Evolutionary conservation across 92 coral and sea anemone genomes (phyloP).

Genomic region (Heliopora coerulea): DNA sequence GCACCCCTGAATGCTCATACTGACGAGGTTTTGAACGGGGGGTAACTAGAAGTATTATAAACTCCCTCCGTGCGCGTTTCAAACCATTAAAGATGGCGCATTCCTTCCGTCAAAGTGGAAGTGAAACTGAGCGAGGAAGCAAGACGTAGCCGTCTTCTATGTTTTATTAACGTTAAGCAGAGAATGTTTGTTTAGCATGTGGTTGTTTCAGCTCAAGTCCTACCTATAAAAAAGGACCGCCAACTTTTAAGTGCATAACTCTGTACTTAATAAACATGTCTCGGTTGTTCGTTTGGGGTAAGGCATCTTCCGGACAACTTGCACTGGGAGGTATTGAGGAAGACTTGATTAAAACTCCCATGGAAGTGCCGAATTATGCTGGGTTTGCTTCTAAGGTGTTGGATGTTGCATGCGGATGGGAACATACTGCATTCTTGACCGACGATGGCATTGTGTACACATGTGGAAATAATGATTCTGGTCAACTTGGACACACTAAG

Average conservation of each 20-base stretch:
- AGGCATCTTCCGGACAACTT: conserved; percentile 71
- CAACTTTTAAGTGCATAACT: too few species aligned
- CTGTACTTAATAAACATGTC: background rate
- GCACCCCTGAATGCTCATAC: too few species aligned
- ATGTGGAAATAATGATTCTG: conserved; percentile 85
- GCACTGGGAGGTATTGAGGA: conserved; percentile 70
- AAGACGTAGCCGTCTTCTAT: too few species aligned
- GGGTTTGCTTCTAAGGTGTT: conserved; percentile 45
- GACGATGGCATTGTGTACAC: conserved; percentile 79
- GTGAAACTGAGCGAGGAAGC: too few species aligned
- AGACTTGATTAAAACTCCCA: conserved; percentile 56
- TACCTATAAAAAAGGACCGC: background rate
- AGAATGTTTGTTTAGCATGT: background rate
- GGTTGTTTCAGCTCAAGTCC: background rate
- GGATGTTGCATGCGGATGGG: conserved; percentile 80
- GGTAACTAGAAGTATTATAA: background rate
- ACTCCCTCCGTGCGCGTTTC: too few species aligned
- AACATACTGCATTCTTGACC: conserved; percentile 76
- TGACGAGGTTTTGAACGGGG: too few species aligned
- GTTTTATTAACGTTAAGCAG: too few species aligned
- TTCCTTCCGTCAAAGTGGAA: background rate
- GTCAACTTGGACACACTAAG: conserved; percentile 82
- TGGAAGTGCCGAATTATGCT: conserved; percentile 42
- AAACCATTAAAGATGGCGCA: background rate
- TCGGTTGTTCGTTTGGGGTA: conserved; percentile 81